A percentile compares a stretch with the other conserved stretches of the same genome.
Evolutionary conservation across 2,797 vertebrate species (phyloP).

Genomic region (Propithecus perrieri): DNA sequence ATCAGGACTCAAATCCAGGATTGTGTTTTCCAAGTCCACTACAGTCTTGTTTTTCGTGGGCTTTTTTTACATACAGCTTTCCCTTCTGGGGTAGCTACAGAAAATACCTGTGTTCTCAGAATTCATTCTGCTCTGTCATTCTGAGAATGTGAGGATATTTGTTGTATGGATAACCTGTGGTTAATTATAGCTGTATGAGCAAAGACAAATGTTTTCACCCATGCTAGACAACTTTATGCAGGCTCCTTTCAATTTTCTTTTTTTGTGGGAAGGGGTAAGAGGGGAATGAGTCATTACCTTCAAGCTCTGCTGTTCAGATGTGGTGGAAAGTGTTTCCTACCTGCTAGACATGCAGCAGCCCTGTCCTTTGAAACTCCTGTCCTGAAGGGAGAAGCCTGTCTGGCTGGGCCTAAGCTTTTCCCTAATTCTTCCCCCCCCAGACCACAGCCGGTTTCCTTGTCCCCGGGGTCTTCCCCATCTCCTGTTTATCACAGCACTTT

Average conservation of each 20-base stretch:
- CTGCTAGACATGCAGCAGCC: slow-evolving; percentile 49
- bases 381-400: neutral
- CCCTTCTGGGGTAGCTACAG: neutral
- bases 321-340: slow-evolving; percentile 55
- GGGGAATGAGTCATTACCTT: slow-evolving; percentile 13
- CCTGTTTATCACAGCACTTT: neutral
- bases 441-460: neutral
- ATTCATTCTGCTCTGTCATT: neutral
- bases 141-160: neutral
- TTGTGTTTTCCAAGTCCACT: neutral
- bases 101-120: neutral
- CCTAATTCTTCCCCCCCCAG: neutral
- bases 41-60: no score
- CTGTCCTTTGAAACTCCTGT: neutral
- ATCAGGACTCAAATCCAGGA: neutral
- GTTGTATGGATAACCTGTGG: neutral
- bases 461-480: neutral
- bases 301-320: slow-evolving; percentile 44
- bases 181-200: neutral
- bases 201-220: neutral
- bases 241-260: slow-evolving; percentile 10
- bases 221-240: neutral
- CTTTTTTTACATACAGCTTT: rapidly evolving
- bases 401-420: neutral
- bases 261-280: neutral